A percentile compares a stretch with the other conserved stretches of the same genome.
phyloP scores from a whole-genome alignment of 2,888 invertebrate genomes.

The Hypomecis punctinalis region DNA sequence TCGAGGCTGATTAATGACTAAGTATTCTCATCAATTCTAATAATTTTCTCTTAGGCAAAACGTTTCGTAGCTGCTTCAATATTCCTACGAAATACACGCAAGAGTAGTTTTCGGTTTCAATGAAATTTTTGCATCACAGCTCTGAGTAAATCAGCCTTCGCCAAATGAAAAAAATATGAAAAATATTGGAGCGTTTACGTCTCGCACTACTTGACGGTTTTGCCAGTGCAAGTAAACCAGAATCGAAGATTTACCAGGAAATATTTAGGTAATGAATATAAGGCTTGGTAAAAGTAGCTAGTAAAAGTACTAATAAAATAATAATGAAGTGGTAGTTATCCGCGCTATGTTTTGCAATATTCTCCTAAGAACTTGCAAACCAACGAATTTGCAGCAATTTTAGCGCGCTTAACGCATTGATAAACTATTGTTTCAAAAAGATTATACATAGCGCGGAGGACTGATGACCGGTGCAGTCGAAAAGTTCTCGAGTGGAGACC shows the following conservation, averaged over 20 bases:
- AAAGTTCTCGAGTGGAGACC: too few species aligned
- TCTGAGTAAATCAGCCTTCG: constrained; percentile 40
- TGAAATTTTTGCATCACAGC: constrained; percentile 33
- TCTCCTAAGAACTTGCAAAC: too few species aligned
- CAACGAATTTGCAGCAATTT: too few species aligned
- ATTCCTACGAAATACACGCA: neutral
- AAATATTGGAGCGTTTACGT: constrained; percentile 53
- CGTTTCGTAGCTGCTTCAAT: neutral
- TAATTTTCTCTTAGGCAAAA: neutral
- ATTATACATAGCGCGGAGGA: too few species aligned
- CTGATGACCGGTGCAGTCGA: too few species aligned
- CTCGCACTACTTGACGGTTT: constrained; percentile 55
- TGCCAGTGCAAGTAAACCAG: constrained; percentile 12
- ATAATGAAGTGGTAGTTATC: too few species aligned
- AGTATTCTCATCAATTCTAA: neutral
- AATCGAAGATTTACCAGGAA: constrained; percentile 1
- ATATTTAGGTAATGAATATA: neutral
- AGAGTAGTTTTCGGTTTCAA: constrained; percentile 7
- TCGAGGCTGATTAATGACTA: neutral
- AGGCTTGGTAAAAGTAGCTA: too few species aligned
- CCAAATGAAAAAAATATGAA: constrained; percentile 49
- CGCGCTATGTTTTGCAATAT: too few species aligned
- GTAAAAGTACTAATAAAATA: too few species aligned
- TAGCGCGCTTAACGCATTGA: too few species aligned
- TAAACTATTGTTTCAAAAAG: too few species aligned